These are phyloP conservation scores for Falco concolor DNA, from an alignment of 2,797 vertebrate species.

Conservation along the genomic window DNA sequence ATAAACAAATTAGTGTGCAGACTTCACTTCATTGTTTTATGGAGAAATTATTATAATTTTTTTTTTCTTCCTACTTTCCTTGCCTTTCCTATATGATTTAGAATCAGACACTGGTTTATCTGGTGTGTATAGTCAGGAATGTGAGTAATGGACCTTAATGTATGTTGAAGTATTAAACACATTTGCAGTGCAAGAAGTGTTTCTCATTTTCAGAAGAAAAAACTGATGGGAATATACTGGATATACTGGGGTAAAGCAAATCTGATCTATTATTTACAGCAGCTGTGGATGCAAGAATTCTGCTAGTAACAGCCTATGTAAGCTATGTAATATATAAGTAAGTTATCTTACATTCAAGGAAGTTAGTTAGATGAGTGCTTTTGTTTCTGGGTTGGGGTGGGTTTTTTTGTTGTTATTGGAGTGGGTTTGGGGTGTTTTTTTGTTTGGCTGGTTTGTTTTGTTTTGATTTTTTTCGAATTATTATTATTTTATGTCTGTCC, in stretches of 20 bases:
- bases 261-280: neutral
- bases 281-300: neutral
- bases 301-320: neutral
- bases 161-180: neutral
- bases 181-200: neutral
- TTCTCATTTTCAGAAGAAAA: neutral
- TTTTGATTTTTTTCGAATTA: no score
- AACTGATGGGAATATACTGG: neutral
- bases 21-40: neutral
- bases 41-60: neutral
- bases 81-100: neutral
- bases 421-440: neutral
- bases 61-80: neutral
- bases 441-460: neutral
- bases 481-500: neutral
- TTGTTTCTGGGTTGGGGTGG: neutral
- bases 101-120: neutral
- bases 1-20: constrained; percentile 29
- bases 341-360: neutral
- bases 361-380: neutral
- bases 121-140: neutral
- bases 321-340: neutral
- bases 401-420: neutral
- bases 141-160: neutral
- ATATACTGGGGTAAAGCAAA: neutral